phyloP scores from a whole-genome alignment of 2,888 invertebrate species.

The Synergus japonicus region DNA sequence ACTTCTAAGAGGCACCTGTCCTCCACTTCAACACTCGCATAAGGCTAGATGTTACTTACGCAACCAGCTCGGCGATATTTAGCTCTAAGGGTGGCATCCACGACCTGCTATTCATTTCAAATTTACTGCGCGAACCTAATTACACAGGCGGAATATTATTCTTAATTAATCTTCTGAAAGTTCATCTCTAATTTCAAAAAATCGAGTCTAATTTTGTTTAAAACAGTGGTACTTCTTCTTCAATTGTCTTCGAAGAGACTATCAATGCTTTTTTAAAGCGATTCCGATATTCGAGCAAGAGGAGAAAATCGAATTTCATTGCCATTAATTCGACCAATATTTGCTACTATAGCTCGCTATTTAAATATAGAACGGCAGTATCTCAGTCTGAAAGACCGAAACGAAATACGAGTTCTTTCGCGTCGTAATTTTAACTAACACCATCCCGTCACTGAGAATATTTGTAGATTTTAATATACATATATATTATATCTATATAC shows the following conservation, averaged over 20 bases:
- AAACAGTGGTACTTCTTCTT: neutral
- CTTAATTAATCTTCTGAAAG: conserved; percentile 36
- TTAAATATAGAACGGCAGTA: conserved; percentile 20
- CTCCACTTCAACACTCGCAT: conserved; percentile 58
- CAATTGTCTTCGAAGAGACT: neutral
- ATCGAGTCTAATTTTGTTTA: too few relatives aligned
- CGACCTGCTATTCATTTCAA: conserved; percentile 42
- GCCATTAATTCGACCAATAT: neutral
- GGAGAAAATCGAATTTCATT: neutral
- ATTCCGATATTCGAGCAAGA: neutral
- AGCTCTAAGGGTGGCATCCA: conserved; percentile 66
- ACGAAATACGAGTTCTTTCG: conserved; percentile 16
- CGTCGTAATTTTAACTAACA: conserved; percentile 14
- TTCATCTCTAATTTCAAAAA: neutral
- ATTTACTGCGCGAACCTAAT: conserved; percentile 20
- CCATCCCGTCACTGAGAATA: neutral
- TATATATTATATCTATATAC: neutral
- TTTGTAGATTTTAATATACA: neutral
- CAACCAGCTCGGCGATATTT: conserved; percentile 71
- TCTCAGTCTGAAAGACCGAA: conserved; percentile 1
- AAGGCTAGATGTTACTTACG: conserved; percentile 66
- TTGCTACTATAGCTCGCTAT: neutral
- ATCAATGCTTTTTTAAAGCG: neutral
- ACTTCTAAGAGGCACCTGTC: conserved; percentile 61
- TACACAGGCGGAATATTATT: conserved; percentile 16